Evolutionary conservation across 2,797 vertebrate genomes (phyloP), one percentile per base, ranked within the genome.

Genomic region (Eulemur albifrons): DNA sequence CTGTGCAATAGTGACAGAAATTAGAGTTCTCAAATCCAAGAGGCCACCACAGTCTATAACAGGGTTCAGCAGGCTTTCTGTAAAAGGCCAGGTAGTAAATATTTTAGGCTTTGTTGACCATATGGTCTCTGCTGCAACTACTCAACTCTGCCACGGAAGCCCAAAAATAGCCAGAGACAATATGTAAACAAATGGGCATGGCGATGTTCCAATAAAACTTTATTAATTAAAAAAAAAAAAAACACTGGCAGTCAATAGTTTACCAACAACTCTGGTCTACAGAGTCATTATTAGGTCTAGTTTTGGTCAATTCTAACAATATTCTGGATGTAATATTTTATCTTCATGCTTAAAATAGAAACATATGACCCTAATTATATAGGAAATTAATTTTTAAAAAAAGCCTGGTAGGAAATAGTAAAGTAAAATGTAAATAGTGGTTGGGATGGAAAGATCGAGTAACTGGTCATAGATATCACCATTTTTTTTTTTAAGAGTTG

Each of bases 301-400:
- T 65, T 95, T 94, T 38, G 10, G 48, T 94, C 54, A 79, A 88
- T 79, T 94, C 18, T 70, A 84, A 72, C 38, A 82, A 82, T 73
- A 92, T 82, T 69, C 48, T 87, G 23, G 7, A 84, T 81, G 48
- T 61, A 87, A 75, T 23, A 79, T 43, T 90, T 90, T 90, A 88
- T 38, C 72, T 95, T 86, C 43, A 65, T 40, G 45, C 89, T 91
- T 90, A 90, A 90, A 54, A 94, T 0, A 95, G 25, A 92, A 95
- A 93, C 10, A 52, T 52, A 50, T 52, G 38, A 73, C 89, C 54
- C 69, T 67, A 95, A 91, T 75, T 70, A 67, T 23, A 10, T 45
- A 65, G 63, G 63, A 65, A n/a, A 65, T 18, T 65, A n/a, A 18
- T 65, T n/a, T 65, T 61, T 65, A 4, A 25, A 21, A 79, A 48